A percentile compares a stretch with the other conserved stretches of the same genome.
These are phyloP conservation scores for Coendou prehensilis DNA, from an alignment of 2,797 vertebrate genomes.

Conservation along the genomic window DNA sequence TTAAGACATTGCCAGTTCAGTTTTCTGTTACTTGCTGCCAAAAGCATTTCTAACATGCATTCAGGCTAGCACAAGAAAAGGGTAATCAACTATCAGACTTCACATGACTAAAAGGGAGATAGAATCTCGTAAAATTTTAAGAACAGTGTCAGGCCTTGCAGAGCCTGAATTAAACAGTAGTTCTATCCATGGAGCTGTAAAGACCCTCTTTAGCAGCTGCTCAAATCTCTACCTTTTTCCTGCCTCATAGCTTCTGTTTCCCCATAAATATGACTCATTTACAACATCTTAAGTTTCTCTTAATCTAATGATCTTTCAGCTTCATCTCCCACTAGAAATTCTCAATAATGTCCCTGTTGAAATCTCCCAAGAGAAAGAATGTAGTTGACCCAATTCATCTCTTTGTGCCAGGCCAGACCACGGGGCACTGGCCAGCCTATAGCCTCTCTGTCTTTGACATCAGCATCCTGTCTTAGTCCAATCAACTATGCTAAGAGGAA, in stretches of 20 bases:
- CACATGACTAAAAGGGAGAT: background rate
- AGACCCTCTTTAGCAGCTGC: background rate
- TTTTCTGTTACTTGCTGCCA: constrained; percentile 57
- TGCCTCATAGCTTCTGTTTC: constrained; percentile 33
- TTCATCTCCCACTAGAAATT: constrained; percentile 41
- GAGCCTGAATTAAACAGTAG: background rate
- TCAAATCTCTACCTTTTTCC: constrained; percentile 29
- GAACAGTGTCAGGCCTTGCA: background rate
- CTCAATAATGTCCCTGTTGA: background rate
- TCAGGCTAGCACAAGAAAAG: background rate
- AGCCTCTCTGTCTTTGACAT: background rate
- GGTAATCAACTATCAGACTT: constrained; percentile 11
- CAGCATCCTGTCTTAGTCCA: background rate
- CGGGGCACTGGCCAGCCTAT: background rate
- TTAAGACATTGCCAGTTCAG: background rate
- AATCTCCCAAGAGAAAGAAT: constrained; percentile 34
- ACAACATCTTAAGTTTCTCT: background rate
- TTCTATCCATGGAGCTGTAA: background rate
- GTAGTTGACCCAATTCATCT: background rate
- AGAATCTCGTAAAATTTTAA: constrained; percentile 42
- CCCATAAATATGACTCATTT: constrained; percentile 33
- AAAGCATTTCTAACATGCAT: constrained; percentile 48
- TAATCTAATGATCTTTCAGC: constrained; percentile 13
- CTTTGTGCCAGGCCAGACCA: constrained; percentile 9
- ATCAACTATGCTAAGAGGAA: constrained; percentile 23